Evolutionary conservation across 2,888 invertebrate genomes (phyloP).

Genomic region (Eupithecia subfuscata): DNA sequence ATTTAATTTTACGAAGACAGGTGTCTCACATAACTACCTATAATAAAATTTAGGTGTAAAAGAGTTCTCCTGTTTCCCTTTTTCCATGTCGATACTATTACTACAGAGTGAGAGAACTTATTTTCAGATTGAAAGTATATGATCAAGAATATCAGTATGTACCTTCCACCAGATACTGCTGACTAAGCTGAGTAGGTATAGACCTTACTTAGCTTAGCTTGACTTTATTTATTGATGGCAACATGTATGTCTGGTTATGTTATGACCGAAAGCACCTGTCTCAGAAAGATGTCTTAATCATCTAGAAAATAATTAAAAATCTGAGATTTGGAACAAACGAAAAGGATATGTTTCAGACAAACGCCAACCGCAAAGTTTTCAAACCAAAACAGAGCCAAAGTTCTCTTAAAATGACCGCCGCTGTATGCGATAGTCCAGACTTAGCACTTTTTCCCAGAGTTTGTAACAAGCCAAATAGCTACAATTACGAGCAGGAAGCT

Average conservation of each 20-base stretch:
- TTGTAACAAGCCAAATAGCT: constrained; percentile 41
- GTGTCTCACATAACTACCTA: constrained; percentile 13
- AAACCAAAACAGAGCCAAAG: constrained; percentile 6
- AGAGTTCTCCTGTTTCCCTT: neutral
- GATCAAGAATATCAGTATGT: too few species aligned
- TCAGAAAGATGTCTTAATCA: neutral
- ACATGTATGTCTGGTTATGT: too few species aligned
- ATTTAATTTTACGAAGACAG: constrained; percentile 21
- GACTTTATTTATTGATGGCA: too few species aligned
- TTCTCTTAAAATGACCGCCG: constrained; percentile 21
- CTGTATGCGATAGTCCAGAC: constrained; percentile 27
- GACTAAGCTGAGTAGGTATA: too few species aligned
- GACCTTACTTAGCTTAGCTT: too few species aligned
- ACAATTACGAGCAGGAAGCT: constrained; percentile 43
- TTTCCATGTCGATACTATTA: neutral
- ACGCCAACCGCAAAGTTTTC: neutral
- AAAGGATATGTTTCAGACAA: neutral
- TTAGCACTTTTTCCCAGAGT: constrained; percentile 33
- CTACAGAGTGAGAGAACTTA: neutral
- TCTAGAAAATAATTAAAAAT: neutral
- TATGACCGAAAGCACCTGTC: too few species aligned
- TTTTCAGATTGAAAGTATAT: neutral
- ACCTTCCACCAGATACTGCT: too few species aligned
- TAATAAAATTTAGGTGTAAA: neutral
- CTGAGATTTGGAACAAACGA: neutral